These are phyloP conservation scores for Eulimnadia texana DNA, from an alignment of 1,140 invertebrate genomes.

Conservation along the genomic window DNA sequence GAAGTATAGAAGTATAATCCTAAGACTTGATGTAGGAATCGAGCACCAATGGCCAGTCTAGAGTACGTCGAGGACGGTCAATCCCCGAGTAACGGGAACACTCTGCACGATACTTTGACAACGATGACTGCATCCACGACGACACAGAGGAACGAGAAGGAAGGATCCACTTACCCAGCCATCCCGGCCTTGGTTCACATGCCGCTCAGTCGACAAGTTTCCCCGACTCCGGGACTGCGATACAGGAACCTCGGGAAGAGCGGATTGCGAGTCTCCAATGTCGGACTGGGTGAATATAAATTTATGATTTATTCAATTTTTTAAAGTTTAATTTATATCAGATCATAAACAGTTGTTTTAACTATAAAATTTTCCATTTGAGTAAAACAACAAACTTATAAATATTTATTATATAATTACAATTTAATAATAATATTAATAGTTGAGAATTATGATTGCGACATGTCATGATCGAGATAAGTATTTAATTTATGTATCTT, in stretches of 20 bases:
- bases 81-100: neutral
- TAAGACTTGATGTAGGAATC: neutral
- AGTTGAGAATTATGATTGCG: too few relatives aligned
- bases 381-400: too few relatives aligned
- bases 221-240: constrained; percentile 56
- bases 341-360: too few relatives aligned
- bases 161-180: constrained; percentile 22
- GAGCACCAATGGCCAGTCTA: neutral
- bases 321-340: too few relatives aligned
- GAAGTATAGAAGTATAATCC: neutral
- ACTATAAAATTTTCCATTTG: too few relatives aligned
- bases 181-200: constrained; percentile 12
- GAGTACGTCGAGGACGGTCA: neutral
- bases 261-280: constrained; percentile 76
- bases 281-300: constrained; percentile 55
- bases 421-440: too few relatives aligned
- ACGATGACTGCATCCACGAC: neutral
- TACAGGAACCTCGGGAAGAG: constrained; percentile 87
- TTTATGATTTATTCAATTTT: too few relatives aligned
- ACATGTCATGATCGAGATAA: too few relatives aligned
- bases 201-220: constrained; percentile 34
- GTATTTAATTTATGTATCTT: too few relatives aligned
- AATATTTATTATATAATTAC: too few relatives aligned
- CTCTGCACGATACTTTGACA: neutral
- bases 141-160: constrained; percentile 6